These are phyloP conservation scores for Notolabrus celidotus DNA, from an alignment of 2,797 vertebrate species.

Conservation along the genomic window DNA sequence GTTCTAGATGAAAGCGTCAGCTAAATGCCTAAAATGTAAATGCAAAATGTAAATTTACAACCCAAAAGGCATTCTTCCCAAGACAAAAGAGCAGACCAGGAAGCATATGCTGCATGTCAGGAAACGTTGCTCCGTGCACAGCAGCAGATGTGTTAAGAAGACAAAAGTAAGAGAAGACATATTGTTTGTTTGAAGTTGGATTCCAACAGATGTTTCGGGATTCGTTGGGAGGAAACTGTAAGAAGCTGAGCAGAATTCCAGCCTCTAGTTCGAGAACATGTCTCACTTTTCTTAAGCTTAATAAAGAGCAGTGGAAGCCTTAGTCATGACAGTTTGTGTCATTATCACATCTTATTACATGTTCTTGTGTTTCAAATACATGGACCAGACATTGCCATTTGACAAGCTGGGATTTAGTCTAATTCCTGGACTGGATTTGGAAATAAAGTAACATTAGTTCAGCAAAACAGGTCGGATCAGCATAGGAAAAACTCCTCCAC, in stretches of 20 bases:
- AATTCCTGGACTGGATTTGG: conserved; percentile 92
- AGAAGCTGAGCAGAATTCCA: neutral
- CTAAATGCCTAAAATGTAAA: conserved; percentile 42
- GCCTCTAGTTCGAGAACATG: too few relatives aligned
- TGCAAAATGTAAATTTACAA: conserved; percentile 31
- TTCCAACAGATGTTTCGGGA: conserved; percentile 50
- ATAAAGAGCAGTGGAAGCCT: neutral
- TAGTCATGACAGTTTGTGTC: neutral
- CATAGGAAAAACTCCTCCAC: too few relatives aligned
- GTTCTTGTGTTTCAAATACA: conserved; percentile 92
- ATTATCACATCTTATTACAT: conserved; percentile 62
- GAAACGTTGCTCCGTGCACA: conserved; percentile 19
- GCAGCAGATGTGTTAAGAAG: conserved; percentile 58
- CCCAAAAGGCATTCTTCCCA: conserved; percentile 33
- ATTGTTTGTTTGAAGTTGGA: conserved; percentile 46
- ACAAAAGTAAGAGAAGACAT: conserved; percentile 48
- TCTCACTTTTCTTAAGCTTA: neutral
- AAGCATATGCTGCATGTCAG: conserved; percentile 64
- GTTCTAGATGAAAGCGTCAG: conserved; percentile 27
- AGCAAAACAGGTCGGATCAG: conserved; percentile 90
- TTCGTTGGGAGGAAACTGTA: neutral
- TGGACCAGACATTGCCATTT: conserved; percentile 93
- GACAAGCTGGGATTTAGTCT: conserved; percentile 91
- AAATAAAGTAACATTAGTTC: conserved; percentile 92
- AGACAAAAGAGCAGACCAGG: conserved; percentile 37